Evolutionary conservation across 1,140 invertebrate species (phyloP), one percentile per base, ranked within the genome.

Genomic region (Macrotrachela quadricornifera): DNA sequence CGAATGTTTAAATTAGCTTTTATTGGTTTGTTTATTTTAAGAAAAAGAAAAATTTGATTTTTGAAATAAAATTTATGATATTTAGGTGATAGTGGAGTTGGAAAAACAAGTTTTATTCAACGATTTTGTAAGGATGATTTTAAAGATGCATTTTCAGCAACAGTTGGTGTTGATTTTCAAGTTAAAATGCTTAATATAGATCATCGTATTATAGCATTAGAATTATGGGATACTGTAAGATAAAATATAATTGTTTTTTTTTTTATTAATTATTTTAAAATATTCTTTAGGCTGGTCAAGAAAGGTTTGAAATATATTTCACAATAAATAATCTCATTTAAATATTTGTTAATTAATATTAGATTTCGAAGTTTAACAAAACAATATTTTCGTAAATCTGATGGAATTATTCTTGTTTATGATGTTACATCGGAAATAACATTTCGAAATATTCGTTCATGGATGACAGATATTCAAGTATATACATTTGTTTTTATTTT

Each of bases 301-400:
- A 54, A 50, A 17, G 78, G 68, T 80, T 30, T 30, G 21, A 30
- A 30, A 30, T 30, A 4, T 8, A 30, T 30, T 30, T 30, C n/a
- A n/a, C n/a, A n/a, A n/a, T n/a, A n/a, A n/a, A n/a, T n/a, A 30
- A 30, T 30, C 8, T 30, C 21, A 30, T 30, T 4, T 30, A 8
- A 4, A 4, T 30, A 30, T 30, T n/a, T n/a, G n/a, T n/a, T n/a
- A n/a, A n/a, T 30, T 8, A 30, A 30, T 30, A 30, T 4, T 30
- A 30, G 21, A 30, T 30, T 78, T 63, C 71, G 79, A 30, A 76
- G 75, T 46, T 75, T 80, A 41, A 80, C 79, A 1, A 78, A 78
- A 59, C 76, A 78, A 50, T 80, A 80, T 61, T 80, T 79, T 63
- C 67, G 79, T 8, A 74, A 78, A 61, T 77, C 79, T 12, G 79